Base-by-base conservation (phyloP, 2,113 vertebrate genomes). In the Albula goreensis region DNA sequence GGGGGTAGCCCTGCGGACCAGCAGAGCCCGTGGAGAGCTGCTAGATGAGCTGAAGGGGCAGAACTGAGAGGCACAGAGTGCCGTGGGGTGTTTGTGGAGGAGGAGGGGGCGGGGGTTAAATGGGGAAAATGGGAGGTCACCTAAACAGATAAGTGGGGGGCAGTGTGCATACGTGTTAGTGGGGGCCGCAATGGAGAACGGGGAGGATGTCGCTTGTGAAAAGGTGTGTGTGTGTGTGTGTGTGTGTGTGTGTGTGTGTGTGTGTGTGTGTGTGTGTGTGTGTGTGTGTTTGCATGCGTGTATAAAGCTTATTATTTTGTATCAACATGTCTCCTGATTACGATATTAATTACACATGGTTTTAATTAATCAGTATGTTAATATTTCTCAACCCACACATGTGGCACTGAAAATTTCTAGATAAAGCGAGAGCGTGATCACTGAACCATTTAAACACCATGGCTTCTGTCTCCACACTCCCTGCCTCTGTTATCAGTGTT, bases 251-350 rank as follows among this genome's bases (percentile, higher is more conserved):
- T 41, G 31, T 41, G 31, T 41, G 31, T 41, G 31, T 41, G 31
- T 41, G 31, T 41, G 31, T 41, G 31, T 41, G 31, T 41, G 31
- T 41, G 31, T 41, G 31, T 41, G 31, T 41, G 31, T 41, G 31
- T 41, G 31, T 41, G 31, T 41, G 31, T 41, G 31, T 41, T 41
- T 41, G 31, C 31, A 41, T 41, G 31, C 89, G 91, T 87, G 79
- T 53, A 91, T 86, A 81, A 85, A 85, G 63, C 85, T 85, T 89
- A 88, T 91, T 93, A 93, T 90, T 88, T 89, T 82, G 49, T 89
- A 89, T 89, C 86, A 84, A 50, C 86, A 89, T 83, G 86, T 91
- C 79, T 91, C 85, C 89, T 84, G 77, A 91, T 88, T 90, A 86
- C 63, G 78, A 53, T 77, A 90, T 92, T 91, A 90, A 93, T 92